Evolutionary conservation across 2,797 vertebrate species (phyloP).

Genomic region (Coranthus polyacanthus): DNA sequence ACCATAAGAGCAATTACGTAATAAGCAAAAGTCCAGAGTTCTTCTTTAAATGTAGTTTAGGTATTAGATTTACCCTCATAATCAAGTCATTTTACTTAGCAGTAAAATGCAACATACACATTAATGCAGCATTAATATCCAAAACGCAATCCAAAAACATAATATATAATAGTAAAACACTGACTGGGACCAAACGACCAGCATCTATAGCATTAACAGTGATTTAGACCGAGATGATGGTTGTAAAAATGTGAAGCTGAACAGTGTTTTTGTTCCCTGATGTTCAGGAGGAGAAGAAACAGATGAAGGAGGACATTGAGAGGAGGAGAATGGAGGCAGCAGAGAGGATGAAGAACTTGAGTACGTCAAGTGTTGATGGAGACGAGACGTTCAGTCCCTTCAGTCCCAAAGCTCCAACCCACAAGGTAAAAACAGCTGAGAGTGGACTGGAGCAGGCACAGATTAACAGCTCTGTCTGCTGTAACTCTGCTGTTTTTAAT

Average conservation of each 20-base stretch:
- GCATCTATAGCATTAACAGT: not conserved
- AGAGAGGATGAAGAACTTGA: constrained; percentile 84
- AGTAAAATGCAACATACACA: too few species aligned
- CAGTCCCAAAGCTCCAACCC: constrained; percentile 81
- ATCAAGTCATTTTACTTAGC: too few species aligned
- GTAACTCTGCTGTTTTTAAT: too few species aligned
- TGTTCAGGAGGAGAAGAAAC: constrained; percentile 82
- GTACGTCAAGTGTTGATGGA: constrained; percentile 71
- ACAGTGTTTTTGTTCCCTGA: not conserved
- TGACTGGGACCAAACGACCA: too few species aligned
- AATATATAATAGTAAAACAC: too few species aligned
- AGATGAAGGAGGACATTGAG: constrained; percentile 84
- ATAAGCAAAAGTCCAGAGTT: too few species aligned
- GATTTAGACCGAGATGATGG: not conserved
- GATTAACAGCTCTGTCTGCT: not conserved
- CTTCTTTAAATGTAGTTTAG: too few species aligned
- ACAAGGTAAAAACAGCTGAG: constrained; percentile 81
- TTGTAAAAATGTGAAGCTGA: not conserved
- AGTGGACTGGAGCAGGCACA: too few species aligned
- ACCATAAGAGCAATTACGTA: too few species aligned
- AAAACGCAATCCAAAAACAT: too few species aligned
- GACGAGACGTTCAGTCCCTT: constrained; percentile 81
- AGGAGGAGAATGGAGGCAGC: constrained; percentile 82
- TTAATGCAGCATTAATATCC: too few species aligned
- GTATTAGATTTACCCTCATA: too few species aligned